phyloP scores from a whole-genome alignment of 2,888 invertebrate genomes.

The Papilio elwesi region DNA sequence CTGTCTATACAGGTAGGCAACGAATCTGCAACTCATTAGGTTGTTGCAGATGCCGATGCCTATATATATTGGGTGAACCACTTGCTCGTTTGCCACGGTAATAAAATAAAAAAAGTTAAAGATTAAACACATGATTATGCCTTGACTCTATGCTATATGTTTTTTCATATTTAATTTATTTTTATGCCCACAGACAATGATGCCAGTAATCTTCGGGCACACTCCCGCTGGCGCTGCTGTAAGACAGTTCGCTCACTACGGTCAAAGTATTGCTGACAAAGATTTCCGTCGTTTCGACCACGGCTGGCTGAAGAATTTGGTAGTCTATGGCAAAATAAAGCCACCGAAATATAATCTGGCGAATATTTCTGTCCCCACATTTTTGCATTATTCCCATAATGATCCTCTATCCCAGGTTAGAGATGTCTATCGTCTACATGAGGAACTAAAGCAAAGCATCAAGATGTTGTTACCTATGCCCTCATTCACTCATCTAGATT shows the following conservation, averaged over 20 bases:
- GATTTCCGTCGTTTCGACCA: slow-evolving; percentile 77
- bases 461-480: slow-evolving; percentile 76
- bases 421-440: slow-evolving; percentile 75
- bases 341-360: slow-evolving; percentile 82
- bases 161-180: background rate
- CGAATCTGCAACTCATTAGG: too few relatives aligned
- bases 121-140: too few relatives aligned
- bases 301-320: slow-evolving; percentile 70
- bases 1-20: too few relatives aligned
- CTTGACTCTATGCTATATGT: too few relatives aligned
- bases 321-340: slow-evolving; percentile 67
- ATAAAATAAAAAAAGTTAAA: too few relatives aligned
- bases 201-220: slow-evolving; percentile 85
- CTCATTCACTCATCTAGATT: slow-evolving; percentile 86
- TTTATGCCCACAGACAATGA: slow-evolving; percentile 72
- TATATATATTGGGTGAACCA: too few relatives aligned
- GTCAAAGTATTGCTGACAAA: slow-evolving; percentile 80
- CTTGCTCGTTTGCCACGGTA: too few relatives aligned
- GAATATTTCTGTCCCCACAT: slow-evolving; percentile 79
- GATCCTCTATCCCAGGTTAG: slow-evolving; percentile 82
- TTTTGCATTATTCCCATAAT: slow-evolving; percentile 82
- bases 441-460: slow-evolving; percentile 70
- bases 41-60: too few relatives aligned
- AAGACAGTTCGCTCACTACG: slow-evolving; percentile 87
- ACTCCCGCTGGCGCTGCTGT: slow-evolving; percentile 86